Percentiles rank a stretch among this genome's conserved stretches.
phyloP scores from a whole-genome alignment of 2,113 vertebrate species.

The Halcyon malimbica region DNA sequence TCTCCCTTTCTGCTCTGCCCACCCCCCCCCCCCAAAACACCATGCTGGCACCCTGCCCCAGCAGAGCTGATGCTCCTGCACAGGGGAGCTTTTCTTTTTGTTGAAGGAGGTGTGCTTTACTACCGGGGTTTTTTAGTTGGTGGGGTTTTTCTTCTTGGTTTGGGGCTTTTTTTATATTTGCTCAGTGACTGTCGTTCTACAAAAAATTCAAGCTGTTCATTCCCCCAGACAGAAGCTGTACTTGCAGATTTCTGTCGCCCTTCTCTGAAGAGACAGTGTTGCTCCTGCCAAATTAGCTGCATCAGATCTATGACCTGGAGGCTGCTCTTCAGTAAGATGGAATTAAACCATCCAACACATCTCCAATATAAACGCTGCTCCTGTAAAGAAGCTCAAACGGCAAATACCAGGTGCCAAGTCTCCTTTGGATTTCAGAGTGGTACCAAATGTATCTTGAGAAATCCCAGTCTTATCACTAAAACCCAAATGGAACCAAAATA shows the following conservation, averaged over 20 bases:
- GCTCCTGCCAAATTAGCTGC: conserved; percentile 40
- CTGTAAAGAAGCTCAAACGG: background rate
- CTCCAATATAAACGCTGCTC: conserved; percentile 7
- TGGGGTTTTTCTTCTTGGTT: too few species aligned
- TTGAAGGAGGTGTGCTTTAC: background rate
- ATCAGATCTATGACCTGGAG: conserved; percentile 40
- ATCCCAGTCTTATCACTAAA: background rate
- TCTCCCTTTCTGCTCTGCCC: background rate
- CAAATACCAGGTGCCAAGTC: background rate
- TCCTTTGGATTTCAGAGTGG: background rate
- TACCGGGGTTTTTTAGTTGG: background rate
- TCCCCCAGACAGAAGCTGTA: background rate
- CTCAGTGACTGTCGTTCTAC: background rate
- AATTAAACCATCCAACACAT: conserved; percentile 28
- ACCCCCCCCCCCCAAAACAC: background rate
- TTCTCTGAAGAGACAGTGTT: conserved; percentile 24
- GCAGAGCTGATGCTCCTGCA: background rate
- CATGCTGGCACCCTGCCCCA: accelerated
- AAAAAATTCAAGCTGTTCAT: conserved; percentile 25
- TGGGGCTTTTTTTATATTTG: background rate
- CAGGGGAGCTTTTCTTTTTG: background rate
- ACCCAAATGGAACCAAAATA: background rate
- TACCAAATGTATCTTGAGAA: background rate
- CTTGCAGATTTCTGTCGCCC: conserved; percentile 15
- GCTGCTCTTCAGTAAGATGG: conserved; percentile 17